Conservation (phyloP, 2,888 invertebrate species). For the Protophormia terraenovae region DNA sequence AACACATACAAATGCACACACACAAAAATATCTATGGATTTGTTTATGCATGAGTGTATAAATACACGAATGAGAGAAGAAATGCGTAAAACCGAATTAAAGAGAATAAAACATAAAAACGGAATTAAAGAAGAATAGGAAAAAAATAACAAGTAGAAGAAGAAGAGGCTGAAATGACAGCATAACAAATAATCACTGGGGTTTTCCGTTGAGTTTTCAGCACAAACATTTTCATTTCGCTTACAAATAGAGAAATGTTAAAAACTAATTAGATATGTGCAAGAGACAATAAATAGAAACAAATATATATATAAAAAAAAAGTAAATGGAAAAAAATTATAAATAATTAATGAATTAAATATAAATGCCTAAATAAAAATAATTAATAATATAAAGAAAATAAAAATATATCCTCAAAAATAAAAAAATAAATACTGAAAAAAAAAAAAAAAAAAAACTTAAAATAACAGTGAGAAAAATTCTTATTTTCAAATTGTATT, state of each 20-base stretch:
- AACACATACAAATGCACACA: background rate
- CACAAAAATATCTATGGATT: background rate
- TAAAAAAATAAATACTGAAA: no score
- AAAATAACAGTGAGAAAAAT: no score
- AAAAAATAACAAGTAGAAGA: background rate
- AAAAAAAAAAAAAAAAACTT: no score
- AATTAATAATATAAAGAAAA: background rate
- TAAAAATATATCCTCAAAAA: no score
- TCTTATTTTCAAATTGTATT: no score
- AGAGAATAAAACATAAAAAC: slow-evolving; percentile 7
- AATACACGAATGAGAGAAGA: slow-evolving; percentile 26
- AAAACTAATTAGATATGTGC: slow-evolving; percentile 57
- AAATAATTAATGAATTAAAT: background rate
- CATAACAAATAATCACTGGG: slow-evolving; percentile 48
- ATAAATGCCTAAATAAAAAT: no score
- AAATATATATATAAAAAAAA: background rate
- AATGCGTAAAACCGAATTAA: slow-evolving; percentile 3
- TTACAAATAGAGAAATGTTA: slow-evolving; percentile 46
- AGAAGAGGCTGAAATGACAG: slow-evolving; percentile 29
- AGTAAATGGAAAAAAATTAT: background rate
- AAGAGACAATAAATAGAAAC: background rate
- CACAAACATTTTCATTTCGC: slow-evolving; percentile 59
- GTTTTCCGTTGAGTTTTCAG: slow-evolving; percentile 51
- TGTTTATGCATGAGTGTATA: slow-evolving; percentile 19
- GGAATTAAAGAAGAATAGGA: background rate